Conservation (phyloP, 2,888 invertebrate genomes). For the Hartigia nigra region DNA sequence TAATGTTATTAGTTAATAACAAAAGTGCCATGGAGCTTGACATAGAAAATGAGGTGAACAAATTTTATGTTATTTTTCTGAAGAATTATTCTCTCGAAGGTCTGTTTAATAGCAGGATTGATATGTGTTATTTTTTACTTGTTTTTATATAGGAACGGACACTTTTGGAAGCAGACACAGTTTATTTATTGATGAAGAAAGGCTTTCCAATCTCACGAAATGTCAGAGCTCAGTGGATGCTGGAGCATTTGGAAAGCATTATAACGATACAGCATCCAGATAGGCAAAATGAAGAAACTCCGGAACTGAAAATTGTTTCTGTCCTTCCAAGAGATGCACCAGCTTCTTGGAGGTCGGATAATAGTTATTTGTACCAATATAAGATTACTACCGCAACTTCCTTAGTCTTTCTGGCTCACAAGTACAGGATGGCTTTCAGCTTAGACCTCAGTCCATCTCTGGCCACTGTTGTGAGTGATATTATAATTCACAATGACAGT, state of each 20-base stretch:
- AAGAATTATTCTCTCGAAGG: not conserved
- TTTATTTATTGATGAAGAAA: slow-evolving; percentile 77
- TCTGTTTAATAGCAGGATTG: not conserved
- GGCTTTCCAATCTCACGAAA: slow-evolving; percentile 79
- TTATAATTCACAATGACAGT: slow-evolving; percentile 12
- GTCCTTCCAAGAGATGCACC: slow-evolving; percentile 70
- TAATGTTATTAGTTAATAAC: slow-evolving; percentile 14
- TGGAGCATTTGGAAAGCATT: slow-evolving; percentile 74
- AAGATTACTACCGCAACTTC: slow-evolving; percentile 70
- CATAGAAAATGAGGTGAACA: slow-evolving; percentile 32
- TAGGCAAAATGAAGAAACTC: slow-evolving; percentile 62
- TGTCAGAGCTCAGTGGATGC: slow-evolving; percentile 79
- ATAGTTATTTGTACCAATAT: slow-evolving; percentile 67
- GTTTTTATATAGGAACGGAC: not conserved
- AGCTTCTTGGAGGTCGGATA: slow-evolving; percentile 66
- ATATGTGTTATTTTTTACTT: not conserved
- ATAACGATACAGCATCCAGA: slow-evolving; percentile 66
- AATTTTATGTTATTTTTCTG: not conserved
- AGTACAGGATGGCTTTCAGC: slow-evolving; percentile 79
- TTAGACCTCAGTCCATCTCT: slow-evolving; percentile 83
- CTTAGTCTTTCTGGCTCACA: slow-evolving; percentile 76
- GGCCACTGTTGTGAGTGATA: slow-evolving; percentile 73
- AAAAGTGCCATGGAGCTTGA: slow-evolving; percentile 27
- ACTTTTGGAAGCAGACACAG: slow-evolving; percentile 71
- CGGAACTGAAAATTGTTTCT: slow-evolving; percentile 74